A percentile compares a stretch with the other conserved stretches of the same genome.
phyloP scores from a whole-genome alignment of 2,888 invertebrate genomes.

The Saturnia japonica region DNA sequence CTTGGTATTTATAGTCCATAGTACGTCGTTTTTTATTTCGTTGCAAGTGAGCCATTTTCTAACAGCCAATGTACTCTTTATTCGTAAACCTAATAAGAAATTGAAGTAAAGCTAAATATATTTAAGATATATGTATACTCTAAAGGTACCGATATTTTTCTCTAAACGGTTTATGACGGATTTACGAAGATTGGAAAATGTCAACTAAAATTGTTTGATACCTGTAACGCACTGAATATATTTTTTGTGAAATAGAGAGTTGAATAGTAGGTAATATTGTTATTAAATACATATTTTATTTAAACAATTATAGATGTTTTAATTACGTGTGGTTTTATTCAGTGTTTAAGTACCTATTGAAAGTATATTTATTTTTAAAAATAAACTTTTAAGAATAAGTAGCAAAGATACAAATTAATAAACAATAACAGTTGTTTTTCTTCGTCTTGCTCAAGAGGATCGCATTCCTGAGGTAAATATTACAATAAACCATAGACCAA shows the following conservation, averaged over 20 bases:
- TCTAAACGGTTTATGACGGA: not conserved
- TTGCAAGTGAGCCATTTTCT: not conserved
- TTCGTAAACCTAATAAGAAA: not conserved
- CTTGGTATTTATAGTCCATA: not conserved
- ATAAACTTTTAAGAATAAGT: not conserved
- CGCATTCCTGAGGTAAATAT: no score
- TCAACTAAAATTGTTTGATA: not conserved
- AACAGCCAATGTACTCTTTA: no score
- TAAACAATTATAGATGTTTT: conserved; percentile 4
- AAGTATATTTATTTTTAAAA: not conserved
- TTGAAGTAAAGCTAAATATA: no score
- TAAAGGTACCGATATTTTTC: not conserved
- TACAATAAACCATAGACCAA: no score
- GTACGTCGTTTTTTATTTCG: not conserved
- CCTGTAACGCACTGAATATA: not conserved
- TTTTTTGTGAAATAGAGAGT: not conserved
- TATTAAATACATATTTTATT: conserved; percentile 3
- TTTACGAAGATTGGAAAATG: not conserved
- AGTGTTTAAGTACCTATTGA: not conserved
- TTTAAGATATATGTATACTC: not conserved
- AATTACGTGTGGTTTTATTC: not conserved
- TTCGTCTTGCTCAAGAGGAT: no score
- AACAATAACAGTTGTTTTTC: no score
- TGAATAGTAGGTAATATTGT: not conserved
- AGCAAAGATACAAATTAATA: no score